Evolutionary conservation across 2,797 vertebrate species (phyloP), one percentile per base, ranked within the genome.

Genomic region (Toxotes lorentzi): DNA sequence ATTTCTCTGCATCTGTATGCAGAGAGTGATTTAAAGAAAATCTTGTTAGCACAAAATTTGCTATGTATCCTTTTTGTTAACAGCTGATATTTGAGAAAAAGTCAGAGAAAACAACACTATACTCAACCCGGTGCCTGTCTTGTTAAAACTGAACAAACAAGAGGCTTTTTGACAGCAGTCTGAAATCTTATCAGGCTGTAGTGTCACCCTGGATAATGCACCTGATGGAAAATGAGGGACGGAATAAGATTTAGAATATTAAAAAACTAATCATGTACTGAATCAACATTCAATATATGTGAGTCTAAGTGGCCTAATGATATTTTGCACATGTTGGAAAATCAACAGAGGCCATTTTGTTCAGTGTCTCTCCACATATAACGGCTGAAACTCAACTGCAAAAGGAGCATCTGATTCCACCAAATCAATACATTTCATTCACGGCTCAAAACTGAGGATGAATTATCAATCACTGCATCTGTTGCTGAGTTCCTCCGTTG

Each of bases 381-480:
- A 47, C 19, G 24, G 27, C 40, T 51, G 41, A 82, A 70, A 69
- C 63, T 62, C 12, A 17, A 53, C 68, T 54, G 40, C 30, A 76
- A 51, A 73, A 60, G 68, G 60, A 79, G 21, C 21, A 34, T 45
- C 69, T 85, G 69, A 78, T 79, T 88, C 62, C 13, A 69, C 51
- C 64, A 73, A 80, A 89, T 92, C 88, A 90, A 90, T 89, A 84
- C 84, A 79, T 86, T 81, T 81, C 72, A 88, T 89, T 90, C 78
- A 87, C 58, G 23, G 4, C 68, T 69, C 51, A 43, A 85, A 87
- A 81, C 75, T 66, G 40, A 35, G 56, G 70, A 82, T 84, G 86
- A 92, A 92, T 93, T 87, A 87, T 92, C 92, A 92, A 88, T 91
- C 70, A 69, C 68, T 70, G 86, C 90, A 94, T 94, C 92, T 93